Evolutionary conservation across 1,140 invertebrate species (phyloP).

Genomic region (Chrysomallon squamiferum): DNA sequence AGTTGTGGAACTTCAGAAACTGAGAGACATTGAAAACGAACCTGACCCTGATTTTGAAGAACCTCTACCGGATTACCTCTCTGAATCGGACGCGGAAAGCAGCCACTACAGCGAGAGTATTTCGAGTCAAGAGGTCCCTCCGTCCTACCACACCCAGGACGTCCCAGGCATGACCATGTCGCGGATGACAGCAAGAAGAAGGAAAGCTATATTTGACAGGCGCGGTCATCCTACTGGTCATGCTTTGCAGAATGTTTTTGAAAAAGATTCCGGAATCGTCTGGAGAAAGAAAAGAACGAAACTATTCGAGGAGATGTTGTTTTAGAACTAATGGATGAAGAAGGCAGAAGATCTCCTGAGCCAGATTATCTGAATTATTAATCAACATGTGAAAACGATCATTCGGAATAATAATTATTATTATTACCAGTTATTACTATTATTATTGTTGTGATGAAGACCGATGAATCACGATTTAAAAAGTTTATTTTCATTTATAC

Average conservation of each 20-base stretch:
- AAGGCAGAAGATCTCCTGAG: too few relatives aligned
- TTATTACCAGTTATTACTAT: too few relatives aligned
- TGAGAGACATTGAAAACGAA: constrained; percentile 48
- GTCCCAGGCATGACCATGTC: neutral
- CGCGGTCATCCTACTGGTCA: constrained; percentile 17
- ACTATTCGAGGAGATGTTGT: neutral
- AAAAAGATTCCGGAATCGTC: constrained; percentile 25
- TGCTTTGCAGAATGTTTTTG: constrained; percentile 24
- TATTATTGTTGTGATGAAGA: too few relatives aligned
- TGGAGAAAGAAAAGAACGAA: neutral
- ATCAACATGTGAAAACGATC: too few relatives aligned
- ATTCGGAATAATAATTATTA: too few relatives aligned
- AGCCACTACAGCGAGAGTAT: constrained; percentile 16
- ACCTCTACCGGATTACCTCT: constrained; percentile 32
- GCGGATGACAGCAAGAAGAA: neutral
- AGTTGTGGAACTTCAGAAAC: constrained; percentile 43
- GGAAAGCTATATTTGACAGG: constrained; percentile 19
- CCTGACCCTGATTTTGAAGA: constrained; percentile 47
- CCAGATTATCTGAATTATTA: too few relatives aligned
- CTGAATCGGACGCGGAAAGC: constrained; percentile 26
- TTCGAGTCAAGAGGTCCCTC: constrained; percentile 19
- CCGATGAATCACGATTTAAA: too few relatives aligned
- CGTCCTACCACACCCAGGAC: constrained; percentile 28
- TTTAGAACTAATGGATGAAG: too few relatives aligned
- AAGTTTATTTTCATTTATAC: too few relatives aligned